Evolutionary conservation across 2,888 invertebrate species (phyloP), one percentile per base, ranked within the genome.

Genomic region (Epinotia ramella): DNA sequence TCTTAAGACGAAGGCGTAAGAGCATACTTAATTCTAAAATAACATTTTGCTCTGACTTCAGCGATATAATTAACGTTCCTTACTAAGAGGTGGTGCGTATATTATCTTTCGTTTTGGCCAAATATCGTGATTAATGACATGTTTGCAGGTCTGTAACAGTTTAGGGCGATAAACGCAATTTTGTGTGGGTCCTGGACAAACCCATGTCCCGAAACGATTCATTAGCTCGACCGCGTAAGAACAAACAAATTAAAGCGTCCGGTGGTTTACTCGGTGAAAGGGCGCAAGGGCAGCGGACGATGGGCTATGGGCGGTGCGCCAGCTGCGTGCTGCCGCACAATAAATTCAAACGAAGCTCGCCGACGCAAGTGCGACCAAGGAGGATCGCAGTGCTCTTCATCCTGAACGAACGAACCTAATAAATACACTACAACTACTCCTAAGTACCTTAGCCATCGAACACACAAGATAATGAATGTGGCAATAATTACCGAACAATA

Each of bases 231-330:
- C 87, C 92, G 93, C 90, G 91, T 92, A 89, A 91, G 91, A 90
- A 89, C 92, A 94, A 94, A 94, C 94, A 94, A 94, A 94, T 94
- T 94, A 94, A 93, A 93, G 84, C 89, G 88, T 87, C 90, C 90
- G 91, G 86, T 91, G 91, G 93, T 93, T 91, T 91, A 92, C 88
- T 87, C 88, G 91, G 92, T 92, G 92, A 92, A 92, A 93, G 93
- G 93, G 91, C 90, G 88, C 87, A 87, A 89, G 90, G 75, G 73
- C 76, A 70, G 63, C 49, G 76, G 90, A 89, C 91, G 86, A 85
- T 86, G 76, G 90, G 89, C 91, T 86, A 85, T 86, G 90, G 88
- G 89, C 88, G 86, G 82, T 80, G 84, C 86, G 91, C 91, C 92
- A 91, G 92, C 89, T 91, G 91, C 90, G 92, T 91, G 91, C 85